phyloP scores from a whole-genome alignment of 2,888 invertebrate genomes.

The Parnassius mnemosyne region DNA sequence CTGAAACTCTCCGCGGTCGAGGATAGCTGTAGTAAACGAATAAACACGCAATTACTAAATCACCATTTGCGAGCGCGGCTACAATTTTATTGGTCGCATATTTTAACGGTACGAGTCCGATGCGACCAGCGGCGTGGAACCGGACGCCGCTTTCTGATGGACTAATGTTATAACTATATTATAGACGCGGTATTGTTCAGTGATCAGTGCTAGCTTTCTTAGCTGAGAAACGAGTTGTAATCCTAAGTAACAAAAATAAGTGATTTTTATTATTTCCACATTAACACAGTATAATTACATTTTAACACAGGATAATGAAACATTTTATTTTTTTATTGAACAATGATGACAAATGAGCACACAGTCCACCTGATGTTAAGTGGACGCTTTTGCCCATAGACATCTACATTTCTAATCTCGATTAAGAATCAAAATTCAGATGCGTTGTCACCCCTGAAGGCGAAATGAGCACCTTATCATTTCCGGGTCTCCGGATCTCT shows the following conservation, averaged over 20 bases:
- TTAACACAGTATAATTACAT: no score
- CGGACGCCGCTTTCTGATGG: slow-evolving; percentile 33
- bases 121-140: slow-evolving; percentile 40
- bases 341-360: no score
- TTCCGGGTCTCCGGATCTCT: no score
- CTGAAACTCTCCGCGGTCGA: slow-evolving; percentile 5
- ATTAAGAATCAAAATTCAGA: no score
- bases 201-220: neutral
- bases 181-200: neutral
- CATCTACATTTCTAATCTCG: no score
- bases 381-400: no score
- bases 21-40: slow-evolving; percentile 45
- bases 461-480: no score
- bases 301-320: no score
- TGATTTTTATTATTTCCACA: no score
- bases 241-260: neutral
- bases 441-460: no score
- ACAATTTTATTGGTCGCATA: slow-evolving; percentile 58
- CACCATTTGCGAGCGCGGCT: slow-evolving; percentile 55
- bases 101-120: slow-evolving; percentile 53
- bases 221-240: neutral
- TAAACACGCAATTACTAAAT: slow-evolving; percentile 67
- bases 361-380: no score
- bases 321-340: no score
- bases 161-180: slow-evolving; percentile 15